Conservation (phyloP, 64 coral and sea anemone genomes). For the Hydrozoanthus tunicans region DNA sequence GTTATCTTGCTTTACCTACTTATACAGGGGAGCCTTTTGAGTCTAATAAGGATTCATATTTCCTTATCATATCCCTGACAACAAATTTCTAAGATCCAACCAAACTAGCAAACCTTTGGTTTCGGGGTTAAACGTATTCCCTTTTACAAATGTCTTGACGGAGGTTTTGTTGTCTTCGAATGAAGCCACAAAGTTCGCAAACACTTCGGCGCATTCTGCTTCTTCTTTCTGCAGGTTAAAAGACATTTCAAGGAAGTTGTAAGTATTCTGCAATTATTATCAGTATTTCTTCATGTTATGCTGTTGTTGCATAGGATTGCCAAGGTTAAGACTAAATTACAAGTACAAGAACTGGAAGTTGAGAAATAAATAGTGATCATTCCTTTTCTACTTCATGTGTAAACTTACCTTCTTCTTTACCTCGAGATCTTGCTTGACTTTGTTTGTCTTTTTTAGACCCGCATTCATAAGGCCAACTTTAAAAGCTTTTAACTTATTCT, state of each 20-base stretch:
- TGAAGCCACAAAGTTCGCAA: constrained; percentile 98
- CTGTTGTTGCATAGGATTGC: background rate
- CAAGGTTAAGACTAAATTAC: background rate
- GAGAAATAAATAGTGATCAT: background rate
- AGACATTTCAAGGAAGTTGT: background rate
- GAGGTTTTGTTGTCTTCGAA: constrained; percentile 80
- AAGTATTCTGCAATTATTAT: background rate
- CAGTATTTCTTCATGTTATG: background rate
- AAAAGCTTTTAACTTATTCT: constrained; percentile 92
- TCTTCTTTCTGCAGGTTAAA: constrained; percentile 65
- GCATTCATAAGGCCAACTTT: constrained; percentile 86
- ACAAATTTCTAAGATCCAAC: background rate
- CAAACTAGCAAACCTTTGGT: constrained; percentile 71
- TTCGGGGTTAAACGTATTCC: constrained; percentile 88
- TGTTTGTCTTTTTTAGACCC: constrained; percentile 70
- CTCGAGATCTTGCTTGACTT: constrained; percentile 88
- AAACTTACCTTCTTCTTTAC: constrained; percentile 78
- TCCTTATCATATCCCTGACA: background rate
- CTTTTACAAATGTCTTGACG: constrained; percentile 92
- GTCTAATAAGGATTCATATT: background rate
- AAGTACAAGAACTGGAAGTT: background rate
- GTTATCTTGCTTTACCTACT: too few species aligned
- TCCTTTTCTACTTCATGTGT: background rate
- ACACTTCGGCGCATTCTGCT: constrained; percentile 90
- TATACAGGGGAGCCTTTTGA: too few species aligned